Evolutionary conservation across 2,797 vertebrate genomes (phyloP).

Genomic region (Cossypha heuglini): DNA sequence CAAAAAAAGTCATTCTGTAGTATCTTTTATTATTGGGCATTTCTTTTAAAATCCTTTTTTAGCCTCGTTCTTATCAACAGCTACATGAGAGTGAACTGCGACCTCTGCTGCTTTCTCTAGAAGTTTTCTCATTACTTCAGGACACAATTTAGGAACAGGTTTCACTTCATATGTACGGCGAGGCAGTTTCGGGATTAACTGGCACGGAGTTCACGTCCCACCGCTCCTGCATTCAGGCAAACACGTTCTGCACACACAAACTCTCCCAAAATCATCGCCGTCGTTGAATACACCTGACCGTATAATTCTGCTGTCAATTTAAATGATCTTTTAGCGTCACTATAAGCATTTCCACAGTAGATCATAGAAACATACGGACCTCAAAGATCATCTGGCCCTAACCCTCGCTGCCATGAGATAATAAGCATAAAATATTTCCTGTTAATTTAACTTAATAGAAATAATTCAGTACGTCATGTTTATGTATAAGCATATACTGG

Average conservation of each 20-base stretch:
- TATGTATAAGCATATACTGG: fast-evolving
- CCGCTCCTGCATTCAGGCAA: not conserved
- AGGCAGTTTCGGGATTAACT: not conserved
- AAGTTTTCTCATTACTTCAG: fast-evolving
- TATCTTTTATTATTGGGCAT: not conserved
- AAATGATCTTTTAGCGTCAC: fast-evolving
- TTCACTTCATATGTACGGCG: fast-evolving
- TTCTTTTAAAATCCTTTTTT: not conserved
- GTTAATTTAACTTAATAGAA: not conserved
- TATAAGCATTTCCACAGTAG: not conserved
- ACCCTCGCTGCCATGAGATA: not conserved
- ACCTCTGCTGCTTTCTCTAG: not conserved
- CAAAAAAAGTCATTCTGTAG: not conserved
- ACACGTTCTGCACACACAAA: not conserved
- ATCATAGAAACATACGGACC: not conserved
- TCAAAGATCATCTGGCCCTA: not conserved
- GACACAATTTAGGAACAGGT: not conserved
- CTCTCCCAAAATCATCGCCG: fast-evolving
- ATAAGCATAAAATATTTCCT: not conserved
- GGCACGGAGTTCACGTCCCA: fast-evolving
- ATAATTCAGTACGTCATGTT: fast-evolving
- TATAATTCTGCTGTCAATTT: not conserved
- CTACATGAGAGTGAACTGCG: not conserved
- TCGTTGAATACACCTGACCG: fast-evolving
- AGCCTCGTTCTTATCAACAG: not conserved